Base-by-base conservation (phyloP, 2,888 invertebrate genomes). In the Teleiodes luculella region DNA sequence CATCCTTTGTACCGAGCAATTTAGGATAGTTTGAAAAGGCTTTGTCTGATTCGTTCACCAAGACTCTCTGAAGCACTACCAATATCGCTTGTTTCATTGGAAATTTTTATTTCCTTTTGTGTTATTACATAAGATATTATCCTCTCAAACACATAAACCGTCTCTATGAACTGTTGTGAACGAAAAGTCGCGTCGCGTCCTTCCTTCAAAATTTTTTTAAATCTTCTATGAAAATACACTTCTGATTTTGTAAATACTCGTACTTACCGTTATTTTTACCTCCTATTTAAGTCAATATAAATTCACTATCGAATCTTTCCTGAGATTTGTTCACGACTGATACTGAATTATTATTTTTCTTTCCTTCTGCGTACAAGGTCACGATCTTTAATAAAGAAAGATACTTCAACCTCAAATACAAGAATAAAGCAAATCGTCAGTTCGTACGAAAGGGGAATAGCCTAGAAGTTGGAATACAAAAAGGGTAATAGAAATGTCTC, bases 1-100 rank as follows among this genome's bases (percentile, higher is more conserved):
- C 31, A 56, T 62, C 64, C 68, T 73, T 70, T 73, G 74, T 70
- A 62, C 69, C 46, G 59, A 60, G 65, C 68, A 66, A 69, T 70
- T 70, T 70, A 56, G 59, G 65, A 56, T 58, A 53, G 58, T 55
- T 62, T 56, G 52, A 39, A 55, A 55, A 57, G 48, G 53, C 62
- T 65, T 69, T 68, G 67, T 64, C 61, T 56, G 56, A 60, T 65
- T 61, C 58, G 58, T 59, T 66, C 63, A 46, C 49, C 33, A 53
- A 37, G 47, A 47, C 46, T 46, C 41, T 52, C 33, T 43, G 33
- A 30, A 39, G 33, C 24, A 39, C 39, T 35, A 30, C 13, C 39
- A 28, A 36, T 43, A 51, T 51, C 39, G 35, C 28, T 30, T 51
- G 50, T 51, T 49, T 18, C 31, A 47, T 47, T 31, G 16, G 47